Percentiles rank a stretch among this genome's conserved stretches.
Conservation (phyloP, 2,113 vertebrate genomes). For the Chaenogobius annularis region DNA sequence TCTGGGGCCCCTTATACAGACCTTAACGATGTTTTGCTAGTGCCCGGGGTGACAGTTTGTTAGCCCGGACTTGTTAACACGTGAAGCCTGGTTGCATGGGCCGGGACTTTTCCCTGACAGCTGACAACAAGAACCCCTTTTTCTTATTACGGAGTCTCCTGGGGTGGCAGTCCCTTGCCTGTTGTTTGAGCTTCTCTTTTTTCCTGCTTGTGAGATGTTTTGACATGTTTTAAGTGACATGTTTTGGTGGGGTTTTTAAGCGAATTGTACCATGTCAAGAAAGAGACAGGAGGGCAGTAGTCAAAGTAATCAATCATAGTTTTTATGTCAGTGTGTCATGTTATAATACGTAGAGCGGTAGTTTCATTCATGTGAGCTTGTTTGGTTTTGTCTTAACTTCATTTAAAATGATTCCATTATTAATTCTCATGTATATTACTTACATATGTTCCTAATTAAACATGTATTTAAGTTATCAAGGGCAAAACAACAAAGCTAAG, state of each 20-base stretch:
- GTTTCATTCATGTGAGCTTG: neutral
- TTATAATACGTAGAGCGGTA: neutral
- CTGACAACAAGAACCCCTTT: constrained; percentile 53
- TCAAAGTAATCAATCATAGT: constrained; percentile 16
- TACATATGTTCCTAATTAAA: too few species aligned
- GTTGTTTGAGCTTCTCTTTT: constrained; percentile 33
- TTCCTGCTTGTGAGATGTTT: constrained; percentile 52
- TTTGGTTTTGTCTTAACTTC: neutral
- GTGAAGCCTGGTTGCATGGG: constrained; percentile 5
- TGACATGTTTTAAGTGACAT: constrained; percentile 53
- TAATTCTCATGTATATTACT: too few species aligned
- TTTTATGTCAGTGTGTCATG: neutral
- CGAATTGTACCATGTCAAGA: constrained; percentile 18
- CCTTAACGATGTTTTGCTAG: constrained; percentile 60
- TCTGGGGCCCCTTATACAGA: constrained; percentile 41
- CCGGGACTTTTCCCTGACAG: constrained; percentile 49
- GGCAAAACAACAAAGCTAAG: too few species aligned
- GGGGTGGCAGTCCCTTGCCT: constrained; percentile 28
- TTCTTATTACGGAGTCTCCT: constrained; percentile 25
- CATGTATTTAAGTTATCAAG: too few species aligned
- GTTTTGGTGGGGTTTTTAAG: constrained; percentile 36
- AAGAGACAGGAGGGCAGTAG: constrained; percentile 2
- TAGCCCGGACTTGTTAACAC: constrained; percentile 48
- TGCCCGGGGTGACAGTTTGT: constrained; percentile 63
- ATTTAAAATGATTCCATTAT: too few species aligned